These are phyloP conservation scores for Drosophila anomalata DNA, from an alignment of 2,888 invertebrate genomes.

Conservation along the genomic window DNA sequence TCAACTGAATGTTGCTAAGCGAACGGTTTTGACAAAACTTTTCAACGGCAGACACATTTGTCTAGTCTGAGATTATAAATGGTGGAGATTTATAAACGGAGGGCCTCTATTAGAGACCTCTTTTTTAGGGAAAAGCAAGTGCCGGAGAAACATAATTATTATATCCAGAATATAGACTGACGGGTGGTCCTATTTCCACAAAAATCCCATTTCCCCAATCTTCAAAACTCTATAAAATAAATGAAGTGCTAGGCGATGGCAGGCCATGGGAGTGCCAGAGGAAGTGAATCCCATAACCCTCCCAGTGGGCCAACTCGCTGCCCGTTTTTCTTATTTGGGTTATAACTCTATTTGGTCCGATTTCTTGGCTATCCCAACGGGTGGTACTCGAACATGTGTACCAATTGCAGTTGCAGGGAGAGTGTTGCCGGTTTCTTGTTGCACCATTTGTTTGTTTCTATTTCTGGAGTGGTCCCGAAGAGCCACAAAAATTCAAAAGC, in stretches of 20 bases:
- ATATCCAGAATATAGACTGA: background rate
- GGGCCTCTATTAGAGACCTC: background rate
- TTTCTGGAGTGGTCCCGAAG: slow-evolving; percentile 24
- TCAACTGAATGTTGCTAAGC: slow-evolving; percentile 32
- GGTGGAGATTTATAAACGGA: slow-evolving; percentile 15
- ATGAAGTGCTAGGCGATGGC: slow-evolving; percentile 66
- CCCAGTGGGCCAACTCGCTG: slow-evolving; percentile 35
- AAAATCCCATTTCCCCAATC: background rate
- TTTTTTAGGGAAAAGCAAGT: too few species aligned
- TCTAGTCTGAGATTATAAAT: slow-evolving; percentile 21
- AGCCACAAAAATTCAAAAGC: slow-evolving; percentile 11
- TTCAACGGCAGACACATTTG: slow-evolving; percentile 25
- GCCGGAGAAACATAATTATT: too few species aligned
- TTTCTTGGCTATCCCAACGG: slow-evolving; percentile 34
- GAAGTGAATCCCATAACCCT: slow-evolving; percentile 13
- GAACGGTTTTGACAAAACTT: slow-evolving; percentile 35
- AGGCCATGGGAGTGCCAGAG: slow-evolving; percentile 7
- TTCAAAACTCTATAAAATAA: slow-evolving; percentile 53
- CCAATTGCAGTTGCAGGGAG: slow-evolving; percentile 38
- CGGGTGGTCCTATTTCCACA: slow-evolving; percentile 22
- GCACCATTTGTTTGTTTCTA: slow-evolving; percentile 31
- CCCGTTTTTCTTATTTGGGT: too few species aligned
- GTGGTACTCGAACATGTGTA: slow-evolving; percentile 62
- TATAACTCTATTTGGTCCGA: slow-evolving; percentile 34
- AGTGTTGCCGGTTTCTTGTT: slow-evolving; percentile 1